Base-by-base conservation (phyloP, 2,113 vertebrate species). In the Marcusenius ussheri region DNA sequence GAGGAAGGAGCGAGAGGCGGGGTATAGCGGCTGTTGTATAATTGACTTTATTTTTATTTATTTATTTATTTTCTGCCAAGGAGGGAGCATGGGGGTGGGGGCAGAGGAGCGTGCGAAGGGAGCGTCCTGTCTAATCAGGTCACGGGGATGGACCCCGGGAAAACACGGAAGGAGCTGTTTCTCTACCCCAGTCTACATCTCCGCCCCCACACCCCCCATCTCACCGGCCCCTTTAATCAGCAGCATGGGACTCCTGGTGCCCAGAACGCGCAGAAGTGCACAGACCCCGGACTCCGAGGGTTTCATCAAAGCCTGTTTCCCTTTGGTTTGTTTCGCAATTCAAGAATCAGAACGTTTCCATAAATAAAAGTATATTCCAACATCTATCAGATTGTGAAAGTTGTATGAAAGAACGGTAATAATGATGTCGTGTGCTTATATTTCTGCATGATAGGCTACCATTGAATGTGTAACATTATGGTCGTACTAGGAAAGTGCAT, bases 101-200 rank as follows among this genome's bases (percentile, higher is more conserved):
- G 3, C 46, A 24, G 58, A 53, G 58, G 91, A 91, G 92, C 90
- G 90, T 90, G 91, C 89, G 70, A 83, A 56, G 89, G 88, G 80
- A 89, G 88, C 31, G 47, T 87, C 77, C 74, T 62, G 91, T 77
- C 47, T 87, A 91, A 91, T 70, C 91, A 80, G 91, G 90, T 89
- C 92, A 91, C 53, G 21, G 83, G 89, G 91, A 46, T 51, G 87
- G 92, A 47, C 91, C 89, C 87, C 70, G 39, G 89, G 93, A 87
- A 91, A 90, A 93, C 90, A 90, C 94, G 94, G 96, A 95, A 95
- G 88, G 53, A 31, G 88, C 90, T 24, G 80, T 93, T 92, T 94
- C 95, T 90, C 93, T 95, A 93, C 91, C 92, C 77, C 91, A 88
- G 11, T 13, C 66, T 50, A 13, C 49, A 50, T 50, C 50, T 51